A percentile compares a stretch with the other conserved stretches of the same genome.
Evolutionary conservation across 1,140 invertebrate species (phyloP).

Genomic region (Campoletis sonorensis): DNA sequence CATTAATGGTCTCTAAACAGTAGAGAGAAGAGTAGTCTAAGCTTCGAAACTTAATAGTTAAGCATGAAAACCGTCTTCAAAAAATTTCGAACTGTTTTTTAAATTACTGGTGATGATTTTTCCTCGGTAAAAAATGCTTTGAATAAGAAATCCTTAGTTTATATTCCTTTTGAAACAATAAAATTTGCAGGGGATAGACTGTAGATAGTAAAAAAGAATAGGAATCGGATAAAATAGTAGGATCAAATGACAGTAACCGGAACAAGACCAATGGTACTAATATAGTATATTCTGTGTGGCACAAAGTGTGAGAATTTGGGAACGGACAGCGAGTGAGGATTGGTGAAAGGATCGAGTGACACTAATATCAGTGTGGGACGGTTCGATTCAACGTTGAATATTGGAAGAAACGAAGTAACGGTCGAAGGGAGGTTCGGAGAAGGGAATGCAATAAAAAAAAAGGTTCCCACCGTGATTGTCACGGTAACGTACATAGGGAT

Average conservation of each 20-base stretch:
- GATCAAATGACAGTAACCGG: neutral
- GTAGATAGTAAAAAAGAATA: too few species aligned
- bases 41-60: too few species aligned
- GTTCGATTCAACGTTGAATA: neutral
- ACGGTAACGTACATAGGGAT: neutral
- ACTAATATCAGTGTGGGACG: neutral
- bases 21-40: too few species aligned
- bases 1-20: too few species aligned
- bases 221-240: neutral
- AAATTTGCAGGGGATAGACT: too few species aligned
- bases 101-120: too few species aligned
- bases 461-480: conserved; percentile 10
- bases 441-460: conserved; percentile 3
- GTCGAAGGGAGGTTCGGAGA: neutral
- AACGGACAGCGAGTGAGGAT: neutral
- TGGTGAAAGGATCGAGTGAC: neutral
- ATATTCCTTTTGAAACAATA: too few species aligned
- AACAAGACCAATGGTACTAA: neutral
- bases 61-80: too few species aligned
- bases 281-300: neutral
- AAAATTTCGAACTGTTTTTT: too few species aligned
- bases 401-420: conserved; percentile 1
- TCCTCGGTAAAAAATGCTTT: too few species aligned
- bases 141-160: too few species aligned
- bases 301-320: neutral